Percentiles rank a stretch among this genome's conserved stretches.
Conservation (phyloP, 2,113 vertebrate species). For the Pogona vitticeps region DNA sequence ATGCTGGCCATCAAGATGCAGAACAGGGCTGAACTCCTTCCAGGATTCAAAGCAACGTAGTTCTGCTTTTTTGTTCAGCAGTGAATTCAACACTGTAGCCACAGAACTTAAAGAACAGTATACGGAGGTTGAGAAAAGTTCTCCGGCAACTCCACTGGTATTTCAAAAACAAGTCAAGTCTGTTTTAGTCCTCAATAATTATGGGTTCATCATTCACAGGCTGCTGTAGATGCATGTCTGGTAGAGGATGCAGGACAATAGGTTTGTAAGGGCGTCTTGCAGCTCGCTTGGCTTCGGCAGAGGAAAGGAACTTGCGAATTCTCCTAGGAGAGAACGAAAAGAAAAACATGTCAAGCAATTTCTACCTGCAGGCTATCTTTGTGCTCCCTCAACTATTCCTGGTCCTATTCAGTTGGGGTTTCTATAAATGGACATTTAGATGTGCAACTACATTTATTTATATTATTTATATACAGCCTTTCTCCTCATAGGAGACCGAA, state of each 20-base stretch:
- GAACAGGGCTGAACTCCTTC: constrained; percentile 68
- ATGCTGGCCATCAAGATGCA: constrained; percentile 79
- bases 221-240: constrained; percentile 74
- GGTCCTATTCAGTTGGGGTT: too few relatives aligned
- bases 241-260: constrained; percentile 79
- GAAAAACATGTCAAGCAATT: neutral
- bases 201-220: constrained; percentile 83
- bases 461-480: neutral
- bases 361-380: accelerated
- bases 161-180: constrained; percentile 57
- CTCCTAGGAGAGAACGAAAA: constrained; percentile 64
- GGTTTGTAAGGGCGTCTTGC: constrained; percentile 79
- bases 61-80: constrained; percentile 68
- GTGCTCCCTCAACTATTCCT: accelerated
- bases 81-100: constrained; percentile 58
- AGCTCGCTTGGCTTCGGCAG: constrained; percentile 83
- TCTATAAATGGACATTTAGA: neutral
- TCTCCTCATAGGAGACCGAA: too few relatives aligned
- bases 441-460: neutral
- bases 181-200: constrained; percentile 80
- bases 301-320: constrained; percentile 83
- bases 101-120: constrained; percentile 60
- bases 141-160: constrained; percentile 52
- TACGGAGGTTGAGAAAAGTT: constrained; percentile 51
- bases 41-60: constrained; percentile 81